phyloP scores from a whole-genome alignment of 2,113 vertebrate genomes.

The Thryonomys swinderianus region DNA sequence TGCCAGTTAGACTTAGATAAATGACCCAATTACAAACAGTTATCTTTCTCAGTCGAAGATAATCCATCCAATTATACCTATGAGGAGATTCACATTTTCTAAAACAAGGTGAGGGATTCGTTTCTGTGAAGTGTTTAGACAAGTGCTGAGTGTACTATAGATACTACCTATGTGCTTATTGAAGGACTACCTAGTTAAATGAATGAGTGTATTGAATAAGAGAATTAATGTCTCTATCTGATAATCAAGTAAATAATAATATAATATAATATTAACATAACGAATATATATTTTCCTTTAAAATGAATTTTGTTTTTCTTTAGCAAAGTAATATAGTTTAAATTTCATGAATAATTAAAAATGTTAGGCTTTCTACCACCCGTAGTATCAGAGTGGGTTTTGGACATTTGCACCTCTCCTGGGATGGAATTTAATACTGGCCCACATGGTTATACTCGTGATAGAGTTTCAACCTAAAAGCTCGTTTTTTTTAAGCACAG shows the following conservation, averaged over 20 bases:
- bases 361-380: background rate
- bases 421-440: background rate
- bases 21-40: background rate
- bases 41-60: background rate
- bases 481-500: background rate
- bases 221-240: background rate
- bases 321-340: background rate
- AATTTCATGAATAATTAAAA: slow-evolving; percentile 37
- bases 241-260: background rate
- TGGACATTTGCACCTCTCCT: background rate
- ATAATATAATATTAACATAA: background rate
- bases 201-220: background rate
- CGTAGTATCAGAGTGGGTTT: background rate
- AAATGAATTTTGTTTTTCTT: slow-evolving; percentile 15
- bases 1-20: background rate
- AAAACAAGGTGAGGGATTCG: background rate
- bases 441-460: background rate
- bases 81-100: background rate
- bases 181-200: background rate
- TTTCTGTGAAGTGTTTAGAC: background rate
- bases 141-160: background rate
- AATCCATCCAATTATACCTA: background rate
- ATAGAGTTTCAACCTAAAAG: background rate
- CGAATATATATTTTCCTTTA: background rate
- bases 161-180: background rate